Base-by-base conservation (phyloP, 1,140 invertebrate genomes). In the Calosoma granatense region DNA sequence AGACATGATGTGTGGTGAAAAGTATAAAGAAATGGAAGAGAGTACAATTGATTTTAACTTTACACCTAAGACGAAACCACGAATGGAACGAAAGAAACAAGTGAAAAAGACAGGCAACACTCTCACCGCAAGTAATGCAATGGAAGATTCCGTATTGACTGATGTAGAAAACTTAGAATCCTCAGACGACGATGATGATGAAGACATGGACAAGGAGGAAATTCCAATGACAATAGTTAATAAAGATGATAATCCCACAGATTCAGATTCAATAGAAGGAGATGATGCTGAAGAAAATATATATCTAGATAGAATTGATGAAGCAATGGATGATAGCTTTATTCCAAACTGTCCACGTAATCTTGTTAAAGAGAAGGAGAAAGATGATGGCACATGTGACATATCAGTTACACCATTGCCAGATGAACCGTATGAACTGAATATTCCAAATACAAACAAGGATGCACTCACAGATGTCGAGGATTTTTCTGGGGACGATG, bases 161-260 rank as follows among this genome's bases (percentile, higher is more conserved):
- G 77, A 78, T 60, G 61, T 75, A 19, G 77, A 78, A 63, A 72
- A 75, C 63, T 61, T 78, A 11, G 69, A 77, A 39, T 66, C 74
- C 51, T 76, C 75, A 2, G 73, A 69, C 21, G 65, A 66, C 23
- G 74, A 76, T 51, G 57, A 65, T 41, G 60, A 64, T 21, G 55
- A 61, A 12, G 26, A 61, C 30, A n/a, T n/a, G n/a, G n/a, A n/a
- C n/a, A n/a, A n/a, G n/a, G 51, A 22, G 6, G 20, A 20, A 2
- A 20, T 65, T 51, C 61, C 57, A 19, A 60, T 66, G 55, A 57
- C 63, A 9, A 30, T 66, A 11, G 59, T 62, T 22, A 61, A 63
- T 52, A 43, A 54, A 39, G 47, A 58, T 23, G 56, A 39, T 53
- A 41, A 55, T 54, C 23, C 11, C 20, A 36, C 51, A 39, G 53